These are phyloP conservation scores for Plectropomus leopardus DNA, from an alignment of 2,113 vertebrate species.

Conservation along the genomic window DNA sequence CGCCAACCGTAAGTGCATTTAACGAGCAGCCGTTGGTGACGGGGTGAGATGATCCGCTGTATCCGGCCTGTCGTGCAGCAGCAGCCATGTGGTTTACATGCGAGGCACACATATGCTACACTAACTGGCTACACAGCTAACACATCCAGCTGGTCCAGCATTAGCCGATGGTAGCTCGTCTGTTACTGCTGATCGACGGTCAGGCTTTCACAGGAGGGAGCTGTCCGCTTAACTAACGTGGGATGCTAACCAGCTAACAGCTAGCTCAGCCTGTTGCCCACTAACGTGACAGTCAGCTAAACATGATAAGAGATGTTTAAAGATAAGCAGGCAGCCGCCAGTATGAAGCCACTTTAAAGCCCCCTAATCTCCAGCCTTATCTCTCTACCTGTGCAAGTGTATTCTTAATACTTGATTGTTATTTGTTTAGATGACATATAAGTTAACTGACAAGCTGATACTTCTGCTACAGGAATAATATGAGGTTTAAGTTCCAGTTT, in stretches of 20 bases:
- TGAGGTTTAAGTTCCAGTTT: background rate
- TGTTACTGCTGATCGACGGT: background rate
- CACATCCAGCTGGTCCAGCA: constrained; percentile 35
- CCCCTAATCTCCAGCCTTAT: background rate
- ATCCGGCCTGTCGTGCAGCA: constrained; percentile 43
- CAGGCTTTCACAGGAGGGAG: background rate
- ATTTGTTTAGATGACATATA: background rate
- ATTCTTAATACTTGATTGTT: background rate
- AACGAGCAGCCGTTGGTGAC: background rate
- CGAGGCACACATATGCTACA: constrained; percentile 39
- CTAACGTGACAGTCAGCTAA: too few relatives aligned
- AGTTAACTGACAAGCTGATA: background rate
- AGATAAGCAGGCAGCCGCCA: background rate
- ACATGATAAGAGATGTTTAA: background rate
- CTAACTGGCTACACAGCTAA: constrained; percentile 6
- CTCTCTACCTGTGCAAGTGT: background rate
- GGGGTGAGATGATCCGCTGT: background rate
- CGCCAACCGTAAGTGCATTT: constrained; percentile 90
- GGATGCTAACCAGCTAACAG: constrained; percentile 32
- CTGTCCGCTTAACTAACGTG: background rate
- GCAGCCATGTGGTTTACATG: constrained; percentile 74
- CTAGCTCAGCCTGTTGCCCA: constrained; percentile 21
- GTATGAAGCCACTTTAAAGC: background rate
- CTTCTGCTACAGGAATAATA: background rate
- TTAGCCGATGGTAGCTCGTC: background rate